phyloP scores from a whole-genome alignment of 2,888 invertebrate species.

The Drosophila kuntzei region DNA sequence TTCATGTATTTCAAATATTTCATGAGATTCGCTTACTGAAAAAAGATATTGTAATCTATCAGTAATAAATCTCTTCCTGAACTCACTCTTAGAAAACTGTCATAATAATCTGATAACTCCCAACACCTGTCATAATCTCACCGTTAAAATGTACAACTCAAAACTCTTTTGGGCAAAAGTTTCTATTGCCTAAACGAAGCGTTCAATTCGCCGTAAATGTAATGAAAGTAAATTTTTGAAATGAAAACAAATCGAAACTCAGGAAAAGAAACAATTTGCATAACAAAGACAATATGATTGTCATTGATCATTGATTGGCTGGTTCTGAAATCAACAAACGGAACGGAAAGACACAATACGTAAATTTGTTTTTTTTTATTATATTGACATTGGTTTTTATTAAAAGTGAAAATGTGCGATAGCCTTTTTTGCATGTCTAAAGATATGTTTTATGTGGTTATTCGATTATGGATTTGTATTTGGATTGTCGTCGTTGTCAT shows the following conservation, averaged over 20 bases:
- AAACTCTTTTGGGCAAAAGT: conserved; percentile 46
- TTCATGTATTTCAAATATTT: neutral
- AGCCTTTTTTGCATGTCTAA: conserved; percentile 74
- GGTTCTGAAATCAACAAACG: conserved; percentile 49
- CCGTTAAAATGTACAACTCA: neutral
- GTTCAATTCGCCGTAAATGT: conserved; percentile 53
- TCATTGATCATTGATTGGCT: conserved; percentile 2
- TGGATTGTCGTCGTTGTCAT: conserved; percentile 19
- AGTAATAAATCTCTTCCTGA: no score
- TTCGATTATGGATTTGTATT: conserved; percentile 38
- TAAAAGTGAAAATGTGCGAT: conserved; percentile 68
- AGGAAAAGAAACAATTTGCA: conserved; percentile 57
- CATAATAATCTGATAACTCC: neutral
- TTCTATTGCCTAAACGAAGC: conserved; percentile 50
- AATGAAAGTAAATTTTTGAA: conserved; percentile 79
- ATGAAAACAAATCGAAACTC: conserved; percentile 64
- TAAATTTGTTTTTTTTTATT: neutral
- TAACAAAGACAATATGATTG: conserved; percentile 55
- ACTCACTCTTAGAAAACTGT: neutral
- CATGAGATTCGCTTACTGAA: no score
- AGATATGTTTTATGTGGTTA: conserved; percentile 27
- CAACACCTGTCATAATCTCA: conserved; percentile 1
- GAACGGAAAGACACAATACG: conserved; percentile 9
- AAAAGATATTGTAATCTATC: no score
- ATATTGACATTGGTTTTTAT: conserved; percentile 1